phyloP scores from a whole-genome alignment of 1,140 invertebrate genomes.

The Polypedilum pembai region DNA sequence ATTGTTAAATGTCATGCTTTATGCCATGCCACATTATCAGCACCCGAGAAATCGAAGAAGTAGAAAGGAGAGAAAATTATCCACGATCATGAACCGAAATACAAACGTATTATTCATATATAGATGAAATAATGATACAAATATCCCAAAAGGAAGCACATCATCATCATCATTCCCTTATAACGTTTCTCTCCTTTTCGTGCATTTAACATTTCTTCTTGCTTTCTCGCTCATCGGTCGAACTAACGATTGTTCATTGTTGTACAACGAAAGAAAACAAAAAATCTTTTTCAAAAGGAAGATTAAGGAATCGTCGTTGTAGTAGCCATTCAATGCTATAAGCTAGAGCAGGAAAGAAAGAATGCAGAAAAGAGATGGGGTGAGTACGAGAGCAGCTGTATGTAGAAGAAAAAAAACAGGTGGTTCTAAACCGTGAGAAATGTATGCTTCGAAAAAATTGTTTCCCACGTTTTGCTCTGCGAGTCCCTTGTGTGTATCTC shows the following conservation, averaged over 20 bases:
- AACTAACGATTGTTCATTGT: neutral
- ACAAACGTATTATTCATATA: neutral
- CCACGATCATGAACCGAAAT: neutral
- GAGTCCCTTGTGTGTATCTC: neutral
- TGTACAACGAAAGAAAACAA: slow-evolving; percentile 4
- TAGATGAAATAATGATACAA: slow-evolving; percentile 19
- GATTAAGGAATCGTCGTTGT: neutral
- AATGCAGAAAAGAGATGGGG: slow-evolving; percentile 10
- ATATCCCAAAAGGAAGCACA: slow-evolving; percentile 23
- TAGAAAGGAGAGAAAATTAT: slow-evolving; percentile 22
- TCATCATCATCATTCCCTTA: slow-evolving; percentile 16
- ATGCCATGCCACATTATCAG: slow-evolving; percentile 8
- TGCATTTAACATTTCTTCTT: slow-evolving; percentile 21
- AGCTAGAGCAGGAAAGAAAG: neutral
- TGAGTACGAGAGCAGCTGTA: slow-evolving; percentile 17
- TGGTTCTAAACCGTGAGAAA: slow-evolving; percentile 23
- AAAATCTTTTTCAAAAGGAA: neutral
- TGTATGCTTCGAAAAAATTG: slow-evolving; percentile 25
- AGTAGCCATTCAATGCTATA: neutral
- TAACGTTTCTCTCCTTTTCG: slow-evolving; percentile 26
- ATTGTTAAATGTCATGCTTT: slow-evolving; percentile 20
- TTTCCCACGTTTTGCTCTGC: neutral
- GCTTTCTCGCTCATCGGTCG: neutral
- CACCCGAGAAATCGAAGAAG: neutral
- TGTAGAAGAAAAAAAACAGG: slow-evolving; percentile 25